Percentiles rank a stretch among this genome's conserved stretches.
These are phyloP conservation scores for Cheilosia pagana DNA, from an alignment of 2,888 invertebrate genomes.

Conservation along the genomic window DNA sequence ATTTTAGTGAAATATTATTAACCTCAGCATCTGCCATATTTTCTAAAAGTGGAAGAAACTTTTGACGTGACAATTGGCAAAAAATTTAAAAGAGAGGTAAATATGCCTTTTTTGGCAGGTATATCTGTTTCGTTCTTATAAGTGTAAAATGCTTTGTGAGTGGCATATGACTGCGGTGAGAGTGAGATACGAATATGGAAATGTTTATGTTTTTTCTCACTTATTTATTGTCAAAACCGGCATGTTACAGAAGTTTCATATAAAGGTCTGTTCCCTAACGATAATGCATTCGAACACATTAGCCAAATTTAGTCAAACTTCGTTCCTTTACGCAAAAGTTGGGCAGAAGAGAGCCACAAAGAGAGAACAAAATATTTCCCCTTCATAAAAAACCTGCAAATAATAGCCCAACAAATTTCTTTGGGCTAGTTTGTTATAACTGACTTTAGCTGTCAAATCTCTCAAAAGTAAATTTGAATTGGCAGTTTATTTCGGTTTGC, in stretches of 20 bases:
- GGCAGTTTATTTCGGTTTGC: no score
- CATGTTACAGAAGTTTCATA: slow-evolving; percentile 10
- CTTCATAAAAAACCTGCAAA: no score
- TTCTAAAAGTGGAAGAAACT: slow-evolving; percentile 48
- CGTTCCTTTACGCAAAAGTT: no score
- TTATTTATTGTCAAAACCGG: slow-evolving; percentile 34
- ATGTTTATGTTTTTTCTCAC: slow-evolving; percentile 55
- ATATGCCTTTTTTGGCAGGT: neutral
- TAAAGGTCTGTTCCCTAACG: no score
- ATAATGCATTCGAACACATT: no score
- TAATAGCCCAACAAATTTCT: no score
- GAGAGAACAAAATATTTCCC: no score
- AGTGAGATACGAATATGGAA: neutral
- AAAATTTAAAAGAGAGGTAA: slow-evolving; percentile 27
- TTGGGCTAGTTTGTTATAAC: no score
- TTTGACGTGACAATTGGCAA: slow-evolving; percentile 70
- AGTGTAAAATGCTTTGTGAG: slow-evolving; percentile 1
- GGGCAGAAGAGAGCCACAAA: no score
- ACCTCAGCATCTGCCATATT: slow-evolving; percentile 79
- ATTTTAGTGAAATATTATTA: slow-evolving; percentile 51
- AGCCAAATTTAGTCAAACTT: no score
- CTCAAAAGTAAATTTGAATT: no score
- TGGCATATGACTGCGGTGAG: neutral
- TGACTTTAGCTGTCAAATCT: no score
- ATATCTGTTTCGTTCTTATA: slow-evolving; percentile 19